Base-by-base conservation (phyloP, 2,113 vertebrate species). In the Andinoacara biseriatus region DNA sequence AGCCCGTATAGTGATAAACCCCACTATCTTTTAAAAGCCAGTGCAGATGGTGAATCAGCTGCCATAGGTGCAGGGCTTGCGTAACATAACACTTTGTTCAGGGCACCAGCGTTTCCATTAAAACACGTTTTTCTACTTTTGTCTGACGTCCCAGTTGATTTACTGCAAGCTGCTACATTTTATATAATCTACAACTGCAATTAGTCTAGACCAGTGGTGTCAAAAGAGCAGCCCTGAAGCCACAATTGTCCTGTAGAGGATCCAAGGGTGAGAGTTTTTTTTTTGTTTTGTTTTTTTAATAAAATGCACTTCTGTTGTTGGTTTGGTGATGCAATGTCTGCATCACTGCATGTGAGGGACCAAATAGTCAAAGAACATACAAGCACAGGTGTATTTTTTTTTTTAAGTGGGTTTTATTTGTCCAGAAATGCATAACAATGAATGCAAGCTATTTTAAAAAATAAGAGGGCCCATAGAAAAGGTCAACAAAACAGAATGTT, bases 21-120 rank as follows among this genome's bases (percentile, higher is more conserved):
- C 65, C 43, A 52, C 43, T 26, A 69, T 69, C 65, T 52, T 69
- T 18, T 26, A 67, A 69, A 69, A 52, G 43, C 49, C 65, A 52
- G 65, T 52, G 0, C 24, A 69, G 43, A 69, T 49, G 43, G 43
- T 20, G 5, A 69, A 49, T 46, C 38, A 5, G n/a, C 14, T 40
- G 38, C 13, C 4, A 40, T 65, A 43, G 35, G 40, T 29, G 5
- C 63, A 31, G 43, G 17, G 43, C 65, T 31, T 69, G 17, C 1
- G 8, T 69, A 69, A 52, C 43, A 31, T 52, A 69, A 69, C 15
- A 69, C 5, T 29, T 7, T 52, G 3, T 17, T 52, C 43, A 52
- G 43, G 20, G 65, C 2, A 69, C 2, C 24, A 69, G 24, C 29
- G 24, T 52, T 46, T 69, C 24, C 10, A 52, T 31, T 69, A 69